Conservation (phyloP, 2,797 vertebrate genomes). For the Ptychadena robeensis region DNA sequence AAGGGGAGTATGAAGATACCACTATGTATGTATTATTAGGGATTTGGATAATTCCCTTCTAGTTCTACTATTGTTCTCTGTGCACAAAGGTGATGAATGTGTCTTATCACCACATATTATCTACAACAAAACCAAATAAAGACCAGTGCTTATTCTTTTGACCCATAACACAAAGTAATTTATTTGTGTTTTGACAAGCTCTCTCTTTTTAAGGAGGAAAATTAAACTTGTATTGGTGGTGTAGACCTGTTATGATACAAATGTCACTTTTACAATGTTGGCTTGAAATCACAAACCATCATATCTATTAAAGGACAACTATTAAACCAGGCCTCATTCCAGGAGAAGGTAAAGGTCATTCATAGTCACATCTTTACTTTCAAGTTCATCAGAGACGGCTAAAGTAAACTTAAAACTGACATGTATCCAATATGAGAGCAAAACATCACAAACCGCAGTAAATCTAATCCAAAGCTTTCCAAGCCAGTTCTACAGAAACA, state of each 20-base stretch:
- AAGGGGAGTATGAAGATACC: neutral
- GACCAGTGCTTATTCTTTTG: neutral
- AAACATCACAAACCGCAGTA: neutral
- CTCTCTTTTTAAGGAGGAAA: neutral
- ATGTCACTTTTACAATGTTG: neutral
- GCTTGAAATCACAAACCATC: neutral
- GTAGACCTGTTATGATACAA: neutral
- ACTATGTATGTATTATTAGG: neutral
- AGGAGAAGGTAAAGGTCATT: neutral
- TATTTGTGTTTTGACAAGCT: neutral
- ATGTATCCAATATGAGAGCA: neutral
- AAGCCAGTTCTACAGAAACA: neutral
- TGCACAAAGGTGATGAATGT: no score
- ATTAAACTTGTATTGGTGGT: neutral
- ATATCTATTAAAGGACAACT: neutral
- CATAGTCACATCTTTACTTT: neutral
- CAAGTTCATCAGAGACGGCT: neutral
- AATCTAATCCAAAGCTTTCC: neutral
- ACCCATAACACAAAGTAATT: neutral
- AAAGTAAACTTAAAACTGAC: neutral
- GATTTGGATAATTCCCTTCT: no score
- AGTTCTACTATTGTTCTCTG: no score
- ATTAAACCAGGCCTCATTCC: neutral
- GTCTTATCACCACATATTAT: no score
- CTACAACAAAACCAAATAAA: no score